phyloP scores from a whole-genome alignment of 1,140 invertebrate genomes.

The Acromyrmex heyeri region DNA sequence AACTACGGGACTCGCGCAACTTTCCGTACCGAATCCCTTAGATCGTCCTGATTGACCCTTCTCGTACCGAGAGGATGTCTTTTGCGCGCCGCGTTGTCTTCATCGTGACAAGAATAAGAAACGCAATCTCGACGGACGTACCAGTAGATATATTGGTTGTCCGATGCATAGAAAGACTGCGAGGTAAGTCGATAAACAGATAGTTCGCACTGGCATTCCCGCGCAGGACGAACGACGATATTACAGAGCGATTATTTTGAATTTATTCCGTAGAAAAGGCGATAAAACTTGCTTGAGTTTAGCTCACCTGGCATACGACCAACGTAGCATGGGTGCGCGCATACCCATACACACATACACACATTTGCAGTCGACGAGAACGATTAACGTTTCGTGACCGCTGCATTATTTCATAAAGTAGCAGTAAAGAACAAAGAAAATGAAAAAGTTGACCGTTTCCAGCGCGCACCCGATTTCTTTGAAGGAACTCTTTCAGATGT shows the following conservation, averaged over 20 bases:
- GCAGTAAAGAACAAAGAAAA: neutral
- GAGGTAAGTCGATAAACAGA: conserved; percentile 12
- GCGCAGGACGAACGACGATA: neutral
- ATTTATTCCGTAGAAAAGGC: conserved; percentile 29
- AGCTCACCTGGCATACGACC: conserved; percentile 33
- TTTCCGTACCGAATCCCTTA: neutral
- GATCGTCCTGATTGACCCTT: conserved; percentile 5
- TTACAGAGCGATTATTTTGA: conserved; percentile 31
- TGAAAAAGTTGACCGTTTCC: conserved; percentile 71
- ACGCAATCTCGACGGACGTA: neutral
- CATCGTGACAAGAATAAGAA: neutral
- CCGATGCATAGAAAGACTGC: neutral
- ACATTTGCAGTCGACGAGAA: conserved; percentile 8
- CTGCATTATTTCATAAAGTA: neutral
- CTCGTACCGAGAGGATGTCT: neutral
- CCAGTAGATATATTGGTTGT: neutral
- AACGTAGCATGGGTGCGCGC: conserved; percentile 15
- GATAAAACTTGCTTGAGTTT: conserved; percentile 34
- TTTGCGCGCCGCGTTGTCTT: neutral
- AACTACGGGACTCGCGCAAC: neutral
- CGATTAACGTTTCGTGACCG: conserved; percentile 4
- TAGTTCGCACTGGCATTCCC: conserved; percentile 1
- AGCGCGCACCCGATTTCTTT: conserved; percentile 63
- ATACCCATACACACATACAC: neutral
- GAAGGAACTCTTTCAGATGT: conserved; percentile 67